Percentiles rank a stretch among this genome's conserved stretches.
phyloP scores from a whole-genome alignment of 2,888 invertebrate genomes.

The Molorchus minor region DNA sequence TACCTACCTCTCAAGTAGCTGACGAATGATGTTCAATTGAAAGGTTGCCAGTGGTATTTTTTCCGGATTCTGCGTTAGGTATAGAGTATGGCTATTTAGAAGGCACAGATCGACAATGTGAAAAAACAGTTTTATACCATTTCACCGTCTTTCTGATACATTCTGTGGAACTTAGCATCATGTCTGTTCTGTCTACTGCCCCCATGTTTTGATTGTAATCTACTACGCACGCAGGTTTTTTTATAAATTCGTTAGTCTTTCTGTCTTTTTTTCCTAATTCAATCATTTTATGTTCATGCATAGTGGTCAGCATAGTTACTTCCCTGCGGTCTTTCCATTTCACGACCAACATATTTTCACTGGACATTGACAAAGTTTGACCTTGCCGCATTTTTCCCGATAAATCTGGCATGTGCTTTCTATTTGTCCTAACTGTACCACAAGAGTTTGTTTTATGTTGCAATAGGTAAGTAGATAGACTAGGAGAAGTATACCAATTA shows the following conservation, averaged over 20 bases:
- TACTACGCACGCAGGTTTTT: not conserved
- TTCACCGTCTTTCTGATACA: not conserved
- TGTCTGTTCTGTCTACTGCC: slow-evolving; percentile 2
- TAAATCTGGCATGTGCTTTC: not conserved
- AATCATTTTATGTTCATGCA: not conserved
- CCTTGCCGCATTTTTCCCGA: not conserved
- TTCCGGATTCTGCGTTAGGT: not conserved
- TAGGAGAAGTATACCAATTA: not conserved
- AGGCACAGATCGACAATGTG: too few species aligned
- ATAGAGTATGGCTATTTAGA: too few species aligned
- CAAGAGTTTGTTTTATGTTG: not conserved
- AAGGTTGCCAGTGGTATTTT: not conserved
- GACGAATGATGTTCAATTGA: too few species aligned
- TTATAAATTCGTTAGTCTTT: not conserved
- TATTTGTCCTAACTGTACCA: slow-evolving; percentile 3
- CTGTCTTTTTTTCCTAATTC: not conserved
- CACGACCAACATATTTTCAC: not conserved
- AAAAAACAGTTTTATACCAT: not conserved
- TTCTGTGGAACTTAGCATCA: not conserved
- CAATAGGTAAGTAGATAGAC: not conserved
- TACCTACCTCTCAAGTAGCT: too few species aligned
- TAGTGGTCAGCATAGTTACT: not conserved
- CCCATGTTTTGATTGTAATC: slow-evolving; percentile 8
- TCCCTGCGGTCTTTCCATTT: slow-evolving; percentile 1
- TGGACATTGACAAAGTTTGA: not conserved